These are phyloP conservation scores for Florisuga fusca DNA, from an alignment of 2,797 vertebrate genomes.

Conservation along the genomic window DNA sequence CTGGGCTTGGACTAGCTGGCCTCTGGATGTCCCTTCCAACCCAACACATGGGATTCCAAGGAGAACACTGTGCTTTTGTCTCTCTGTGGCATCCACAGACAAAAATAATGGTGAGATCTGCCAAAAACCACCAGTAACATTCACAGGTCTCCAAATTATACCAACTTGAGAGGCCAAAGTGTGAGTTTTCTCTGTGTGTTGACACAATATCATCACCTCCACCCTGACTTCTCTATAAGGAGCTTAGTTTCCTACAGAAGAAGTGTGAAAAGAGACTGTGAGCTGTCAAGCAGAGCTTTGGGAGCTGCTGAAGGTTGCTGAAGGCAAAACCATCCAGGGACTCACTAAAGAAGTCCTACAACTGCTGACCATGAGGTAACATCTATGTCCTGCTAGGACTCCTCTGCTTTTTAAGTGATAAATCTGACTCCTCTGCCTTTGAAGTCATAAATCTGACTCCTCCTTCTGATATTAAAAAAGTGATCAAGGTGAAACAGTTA, in stretches of 20 bases:
- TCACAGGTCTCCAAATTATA: not conserved
- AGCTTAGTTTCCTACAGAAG: rapidly evolving
- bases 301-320: rapidly evolving
- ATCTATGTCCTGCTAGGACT: rapidly evolving
- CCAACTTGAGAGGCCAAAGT: rapidly evolving
- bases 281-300: too few relatives aligned
- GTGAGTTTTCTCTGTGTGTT: not conserved
- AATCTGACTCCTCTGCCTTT: rapidly evolving
- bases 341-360: too few relatives aligned
- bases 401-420: rapidly evolving
- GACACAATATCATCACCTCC: rapidly evolving
- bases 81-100: rapidly evolving
- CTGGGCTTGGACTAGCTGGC: too few relatives aligned
- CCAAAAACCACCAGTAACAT: not conserved
- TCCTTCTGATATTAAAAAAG: rapidly evolving
- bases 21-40: too few relatives aligned
- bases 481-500: rapidly evolving
- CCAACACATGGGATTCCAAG: too few relatives aligned
- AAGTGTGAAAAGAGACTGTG: not conserved
- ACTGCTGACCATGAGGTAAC: rapidly evolving
- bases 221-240: not conserved
- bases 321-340: rapidly evolving
- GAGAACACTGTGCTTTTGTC: not conserved
- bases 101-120: not conserved
- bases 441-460: rapidly evolving